These are phyloP conservation scores for Lithobius niger DNA, from an alignment of 1,140 invertebrate genomes.

Conservation along the genomic window DNA sequence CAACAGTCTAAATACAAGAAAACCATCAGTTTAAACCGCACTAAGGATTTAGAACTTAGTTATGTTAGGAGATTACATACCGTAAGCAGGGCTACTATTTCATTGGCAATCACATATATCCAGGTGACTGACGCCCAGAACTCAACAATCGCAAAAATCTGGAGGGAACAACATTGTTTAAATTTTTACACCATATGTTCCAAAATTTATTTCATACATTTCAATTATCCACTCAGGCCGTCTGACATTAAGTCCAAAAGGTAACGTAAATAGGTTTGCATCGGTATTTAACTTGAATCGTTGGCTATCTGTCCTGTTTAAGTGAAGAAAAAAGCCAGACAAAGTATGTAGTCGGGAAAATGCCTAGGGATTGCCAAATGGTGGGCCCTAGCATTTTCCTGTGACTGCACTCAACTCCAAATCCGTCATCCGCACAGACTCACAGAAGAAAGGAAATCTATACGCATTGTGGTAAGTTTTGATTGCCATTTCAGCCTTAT, in stretches of 20 bases:
- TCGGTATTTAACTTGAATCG: not conserved
- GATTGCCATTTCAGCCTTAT: too few relatives aligned
- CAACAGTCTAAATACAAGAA: constrained; percentile 35
- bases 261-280: too few relatives aligned
- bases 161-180: constrained; percentile 18
- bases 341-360: not conserved
- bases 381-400: too few relatives aligned
- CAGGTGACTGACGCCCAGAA: constrained; percentile 47
- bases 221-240: not conserved
- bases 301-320: not conserved
- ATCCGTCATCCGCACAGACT: too few relatives aligned
- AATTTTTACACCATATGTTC: too few relatives aligned
- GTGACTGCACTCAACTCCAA: too few relatives aligned
- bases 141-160: constrained; percentile 46
- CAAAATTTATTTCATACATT: constrained; percentile 20
- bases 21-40: not conserved
- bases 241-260: too few relatives aligned
- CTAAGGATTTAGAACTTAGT: not conserved
- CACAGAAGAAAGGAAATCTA: too few relatives aligned
- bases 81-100: constrained; percentile 46
- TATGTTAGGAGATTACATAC: not conserved
- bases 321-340: not conserved
- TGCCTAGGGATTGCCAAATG: too few relatives aligned
- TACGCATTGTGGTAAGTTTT: too few relatives aligned
- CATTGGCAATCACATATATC: constrained; percentile 51